Conservation (phyloP, 2,113 vertebrate species). For the Grammomys dolichurus region DNA sequence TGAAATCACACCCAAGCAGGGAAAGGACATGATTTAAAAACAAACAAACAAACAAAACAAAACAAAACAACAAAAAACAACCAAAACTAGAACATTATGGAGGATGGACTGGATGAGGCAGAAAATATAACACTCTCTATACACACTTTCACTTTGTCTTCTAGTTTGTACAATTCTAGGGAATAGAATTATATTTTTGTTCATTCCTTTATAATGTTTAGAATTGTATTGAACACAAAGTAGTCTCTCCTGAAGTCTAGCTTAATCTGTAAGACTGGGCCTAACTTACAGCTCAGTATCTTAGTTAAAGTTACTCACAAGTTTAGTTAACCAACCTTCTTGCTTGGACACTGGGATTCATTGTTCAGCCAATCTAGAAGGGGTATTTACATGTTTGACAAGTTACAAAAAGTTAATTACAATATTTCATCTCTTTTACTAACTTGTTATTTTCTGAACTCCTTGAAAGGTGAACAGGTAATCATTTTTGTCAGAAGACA, state of each 20-base stretch:
- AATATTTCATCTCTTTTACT: background rate
- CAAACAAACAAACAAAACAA: background rate
- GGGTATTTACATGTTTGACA: background rate
- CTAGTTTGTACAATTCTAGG: background rate
- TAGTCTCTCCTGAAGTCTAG: background rate
- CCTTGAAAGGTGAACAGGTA: slow-evolving; percentile 8
- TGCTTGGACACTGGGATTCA: background rate
- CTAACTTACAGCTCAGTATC: slow-evolving; percentile 3
- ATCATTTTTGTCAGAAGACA: slow-evolving; percentile 23
- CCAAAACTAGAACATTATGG: background rate
- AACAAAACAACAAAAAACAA: background rate
- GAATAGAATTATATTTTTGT: background rate
- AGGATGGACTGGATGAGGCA: background rate
- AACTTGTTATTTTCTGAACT: slow-evolving; percentile 36
- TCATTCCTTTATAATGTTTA: background rate
- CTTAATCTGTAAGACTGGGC: background rate
- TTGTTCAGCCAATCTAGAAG: background rate
- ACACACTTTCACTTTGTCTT: background rate
- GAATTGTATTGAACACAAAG: slow-evolving; percentile 20
- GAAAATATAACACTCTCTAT: background rate
- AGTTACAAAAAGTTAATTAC: slow-evolving; percentile 5
- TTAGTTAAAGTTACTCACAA: slow-evolving; percentile 44
- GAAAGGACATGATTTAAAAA: background rate
- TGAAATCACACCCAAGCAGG: background rate
- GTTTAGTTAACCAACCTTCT: background rate